phyloP scores from a whole-genome alignment of 2,888 invertebrate species.

The Saturnia pavonia region DNA sequence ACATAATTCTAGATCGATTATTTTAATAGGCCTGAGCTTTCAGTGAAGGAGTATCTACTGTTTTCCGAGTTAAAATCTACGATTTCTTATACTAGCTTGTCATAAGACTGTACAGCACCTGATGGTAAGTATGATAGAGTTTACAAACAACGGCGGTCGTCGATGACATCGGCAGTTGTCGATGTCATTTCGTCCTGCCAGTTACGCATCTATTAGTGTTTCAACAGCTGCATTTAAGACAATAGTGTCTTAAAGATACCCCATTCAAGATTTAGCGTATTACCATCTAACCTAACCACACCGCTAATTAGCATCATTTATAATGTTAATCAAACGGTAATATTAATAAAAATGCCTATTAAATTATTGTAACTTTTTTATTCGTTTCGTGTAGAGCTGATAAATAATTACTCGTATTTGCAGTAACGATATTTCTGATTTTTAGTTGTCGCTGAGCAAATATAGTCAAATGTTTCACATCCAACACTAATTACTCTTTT shows the following conservation, averaged over 20 bases:
- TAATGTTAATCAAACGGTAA: neutral
- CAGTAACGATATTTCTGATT: neutral
- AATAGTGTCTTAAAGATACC: neutral
- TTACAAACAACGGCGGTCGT: no score
- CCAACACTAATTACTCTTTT: neutral
- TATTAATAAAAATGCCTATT: neutral
- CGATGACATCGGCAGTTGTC: no score
- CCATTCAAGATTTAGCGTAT: neutral
- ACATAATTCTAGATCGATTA: neutral
- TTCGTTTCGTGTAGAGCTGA: neutral
- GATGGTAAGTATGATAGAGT: no score
- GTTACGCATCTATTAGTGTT: neutral
- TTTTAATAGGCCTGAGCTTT: neutral
- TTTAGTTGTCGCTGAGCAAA: neutral
- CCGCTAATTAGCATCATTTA: neutral
- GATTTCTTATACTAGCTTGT: no score
- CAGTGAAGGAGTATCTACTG: neutral
- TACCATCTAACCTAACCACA: neutral
- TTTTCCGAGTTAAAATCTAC: neutral
- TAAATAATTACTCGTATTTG: no score
- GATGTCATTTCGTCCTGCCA: no score
- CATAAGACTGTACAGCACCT: no score
- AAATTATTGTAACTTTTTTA: neutral
- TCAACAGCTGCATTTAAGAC: neutral
- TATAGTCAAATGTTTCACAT: neutral